Percentiles rank a stretch among this genome's conserved stretches.
Evolutionary conservation across 2,113 vertebrate genomes (phyloP).

Genomic region (Megaceryle maxima): DNA sequence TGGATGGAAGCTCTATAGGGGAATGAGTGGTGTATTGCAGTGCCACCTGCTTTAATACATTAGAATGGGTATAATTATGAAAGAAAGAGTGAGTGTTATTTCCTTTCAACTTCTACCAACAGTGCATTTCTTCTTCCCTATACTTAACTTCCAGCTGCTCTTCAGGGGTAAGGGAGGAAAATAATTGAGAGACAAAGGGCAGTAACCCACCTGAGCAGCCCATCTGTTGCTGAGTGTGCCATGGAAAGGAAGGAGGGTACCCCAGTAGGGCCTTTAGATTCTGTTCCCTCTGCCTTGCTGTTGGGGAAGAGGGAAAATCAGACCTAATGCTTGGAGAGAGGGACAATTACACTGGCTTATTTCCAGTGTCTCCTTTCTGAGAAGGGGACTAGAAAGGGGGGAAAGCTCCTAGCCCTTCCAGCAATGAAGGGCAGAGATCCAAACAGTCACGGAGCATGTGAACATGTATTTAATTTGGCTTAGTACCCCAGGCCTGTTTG

Average conservation of each 20-base stretch:
- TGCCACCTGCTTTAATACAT: slow-evolving; percentile 8
- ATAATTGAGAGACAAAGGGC: not conserved
- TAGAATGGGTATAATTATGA: not conserved
- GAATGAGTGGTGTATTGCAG: not conserved
- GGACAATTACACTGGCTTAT: not conserved
- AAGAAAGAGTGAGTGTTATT: not conserved
- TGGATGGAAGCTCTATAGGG: not conserved
- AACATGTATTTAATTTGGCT: not conserved
- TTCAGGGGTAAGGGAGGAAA: not conserved
- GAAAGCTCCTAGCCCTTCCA: not conserved
- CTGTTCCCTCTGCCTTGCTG: not conserved
- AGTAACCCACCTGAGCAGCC: not conserved
- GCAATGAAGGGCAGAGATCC: not conserved
- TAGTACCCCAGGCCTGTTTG: not conserved
- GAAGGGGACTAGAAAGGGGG: not conserved
- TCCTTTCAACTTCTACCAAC: not conserved
- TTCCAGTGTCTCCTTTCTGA: not conserved
- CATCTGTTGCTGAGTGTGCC: not conserved
- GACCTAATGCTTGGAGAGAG: not conserved
- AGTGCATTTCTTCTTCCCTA: not conserved
- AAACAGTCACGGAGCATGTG: not conserved
- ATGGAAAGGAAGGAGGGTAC: not conserved
- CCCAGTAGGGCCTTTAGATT: not conserved
- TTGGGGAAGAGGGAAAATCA: not conserved
- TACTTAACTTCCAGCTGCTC: not conserved